Evolutionary conservation across 1,140 invertebrate genomes (phyloP).

Genomic region (Meteorus sp.): DNA sequence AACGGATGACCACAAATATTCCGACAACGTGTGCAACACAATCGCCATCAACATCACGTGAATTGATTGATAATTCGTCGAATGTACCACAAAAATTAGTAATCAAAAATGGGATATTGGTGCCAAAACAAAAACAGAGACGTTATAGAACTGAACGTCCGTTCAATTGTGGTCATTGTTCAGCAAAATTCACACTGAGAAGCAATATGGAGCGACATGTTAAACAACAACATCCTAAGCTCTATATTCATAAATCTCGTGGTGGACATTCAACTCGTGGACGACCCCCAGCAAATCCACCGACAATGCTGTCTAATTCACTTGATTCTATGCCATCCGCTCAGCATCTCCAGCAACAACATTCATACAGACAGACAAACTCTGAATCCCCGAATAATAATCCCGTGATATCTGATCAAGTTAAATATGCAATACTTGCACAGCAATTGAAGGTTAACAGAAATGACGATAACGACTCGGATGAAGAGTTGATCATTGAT

Average conservation of each 20-base stretch:
- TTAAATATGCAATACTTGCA: conserved; percentile 77
- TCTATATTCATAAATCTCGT: conserved; percentile 77
- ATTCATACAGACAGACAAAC: conserved; percentile 32
- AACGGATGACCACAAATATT: conserved; percentile 33
- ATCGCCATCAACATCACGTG: conserved; percentile 32
- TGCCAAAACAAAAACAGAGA: conserved; percentile 88
- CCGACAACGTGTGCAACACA: too few relatives aligned
- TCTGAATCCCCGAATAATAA: conserved; percentile 33
- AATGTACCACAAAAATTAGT: conserved; percentile 81
- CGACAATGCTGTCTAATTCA: conserved; percentile 36
- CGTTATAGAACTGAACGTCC: conserved; percentile 89
- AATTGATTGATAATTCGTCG: too few relatives aligned
- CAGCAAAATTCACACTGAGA: conserved; percentile 83
- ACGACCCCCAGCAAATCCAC: conserved; percentile 52
- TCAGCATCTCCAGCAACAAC: conserved; percentile 33
- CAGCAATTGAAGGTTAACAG: conserved; percentile 71
- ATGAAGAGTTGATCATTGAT: conserved; percentile 74
- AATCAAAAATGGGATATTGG: conserved; percentile 84
- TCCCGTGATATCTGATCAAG: conserved; percentile 69
- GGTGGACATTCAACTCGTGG: conserved; percentile 57
- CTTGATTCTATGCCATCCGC: conserved; percentile 25
- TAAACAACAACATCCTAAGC: conserved; percentile 89
- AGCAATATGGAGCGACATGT: conserved; percentile 94
- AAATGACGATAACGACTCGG: conserved; percentile 61
- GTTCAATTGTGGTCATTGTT: conserved; percentile 86